A percentile compares a stretch with the other conserved stretches of the same genome.
Evolutionary conservation across 2,888 invertebrate genomes (phyloP).

Genomic region (Terebella lapidaria): DNA sequence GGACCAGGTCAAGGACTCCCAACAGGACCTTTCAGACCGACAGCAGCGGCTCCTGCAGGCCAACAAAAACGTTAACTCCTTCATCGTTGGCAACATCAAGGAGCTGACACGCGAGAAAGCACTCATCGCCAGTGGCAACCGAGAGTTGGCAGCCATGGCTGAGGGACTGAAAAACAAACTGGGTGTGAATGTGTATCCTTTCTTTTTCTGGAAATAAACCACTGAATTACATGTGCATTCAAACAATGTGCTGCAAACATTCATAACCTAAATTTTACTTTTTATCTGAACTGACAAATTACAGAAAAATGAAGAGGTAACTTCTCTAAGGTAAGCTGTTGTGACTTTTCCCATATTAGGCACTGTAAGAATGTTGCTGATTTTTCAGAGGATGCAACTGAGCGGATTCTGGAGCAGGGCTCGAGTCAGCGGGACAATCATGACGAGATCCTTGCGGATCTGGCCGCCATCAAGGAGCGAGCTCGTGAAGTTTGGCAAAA

Average conservation of each 20-base stretch:
- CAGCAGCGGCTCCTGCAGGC: slow-evolving; percentile 52
- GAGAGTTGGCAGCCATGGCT: slow-evolving; percentile 59
- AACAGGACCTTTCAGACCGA: slow-evolving; percentile 56
- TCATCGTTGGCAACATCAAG: slow-evolving; percentile 59
- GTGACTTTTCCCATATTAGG: too few relatives aligned
- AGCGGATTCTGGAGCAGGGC: slow-evolving; percentile 57
- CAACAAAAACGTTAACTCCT: slow-evolving; percentile 53
- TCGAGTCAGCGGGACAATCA: slow-evolving; percentile 58
- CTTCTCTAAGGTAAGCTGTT: too few relatives aligned
- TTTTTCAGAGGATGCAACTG: slow-evolving; percentile 55
- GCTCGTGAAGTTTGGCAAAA: slow-evolving; percentile 59
- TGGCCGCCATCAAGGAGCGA: slow-evolving; percentile 58
- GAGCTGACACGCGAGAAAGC: slow-evolving; percentile 61
- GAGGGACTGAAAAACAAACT: slow-evolving; percentile 51
- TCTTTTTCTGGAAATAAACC: too few relatives aligned
- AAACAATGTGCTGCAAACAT: too few relatives aligned
- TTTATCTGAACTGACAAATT: too few relatives aligned
- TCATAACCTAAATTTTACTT: too few relatives aligned
- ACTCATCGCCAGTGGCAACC: slow-evolving; percentile 61
- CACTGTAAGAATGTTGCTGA: too few relatives aligned
- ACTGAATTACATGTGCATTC: too few relatives aligned
- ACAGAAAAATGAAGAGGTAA: too few relatives aligned
- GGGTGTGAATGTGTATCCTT: slow-evolving; percentile 1
- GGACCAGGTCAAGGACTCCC: slow-evolving; percentile 54
- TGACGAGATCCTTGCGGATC: slow-evolving; percentile 58